phyloP scores from a whole-genome alignment of 2,113 vertebrate genomes.

The Amphiprion ocellaris region DNA sequence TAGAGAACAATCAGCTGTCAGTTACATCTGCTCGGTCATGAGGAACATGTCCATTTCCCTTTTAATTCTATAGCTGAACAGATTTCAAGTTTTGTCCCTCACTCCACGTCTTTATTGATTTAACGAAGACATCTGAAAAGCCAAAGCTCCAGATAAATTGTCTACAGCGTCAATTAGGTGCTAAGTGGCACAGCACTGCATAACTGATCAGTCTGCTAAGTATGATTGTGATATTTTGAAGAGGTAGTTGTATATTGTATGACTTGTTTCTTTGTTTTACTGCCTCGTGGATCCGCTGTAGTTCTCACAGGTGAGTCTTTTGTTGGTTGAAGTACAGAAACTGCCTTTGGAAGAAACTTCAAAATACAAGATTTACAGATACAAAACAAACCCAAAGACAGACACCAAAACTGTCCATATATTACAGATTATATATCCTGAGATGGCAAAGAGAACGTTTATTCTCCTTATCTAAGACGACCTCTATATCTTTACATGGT shows the following conservation, averaged over 20 bases:
- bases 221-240: constrained; percentile 13
- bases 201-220: constrained; percentile 1
- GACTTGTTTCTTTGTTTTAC: constrained; percentile 57
- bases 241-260: background rate
- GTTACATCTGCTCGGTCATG: constrained; percentile 49
- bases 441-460: too few species aligned
- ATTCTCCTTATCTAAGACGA: too few species aligned
- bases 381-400: too few species aligned
- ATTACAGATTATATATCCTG: too few species aligned
- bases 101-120: constrained; percentile 35
- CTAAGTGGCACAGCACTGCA: constrained; percentile 19
- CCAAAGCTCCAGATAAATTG: constrained; percentile 33
- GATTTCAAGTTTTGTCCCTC: constrained; percentile 40
- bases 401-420: too few species aligned
- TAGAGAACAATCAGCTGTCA: constrained; percentile 61
- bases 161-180: constrained; percentile 16
- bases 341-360: too few species aligned
- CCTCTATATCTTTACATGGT: too few species aligned
- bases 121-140: constrained; percentile 24
- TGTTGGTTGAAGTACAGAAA: constrained; percentile 10
- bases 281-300: constrained; percentile 63
- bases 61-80: constrained; percentile 47
- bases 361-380: too few species aligned
- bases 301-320: constrained; percentile 86
- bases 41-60: constrained; percentile 45